phyloP scores from a whole-genome alignment of 2,888 invertebrate species.

The Sialis fuliginosa region DNA sequence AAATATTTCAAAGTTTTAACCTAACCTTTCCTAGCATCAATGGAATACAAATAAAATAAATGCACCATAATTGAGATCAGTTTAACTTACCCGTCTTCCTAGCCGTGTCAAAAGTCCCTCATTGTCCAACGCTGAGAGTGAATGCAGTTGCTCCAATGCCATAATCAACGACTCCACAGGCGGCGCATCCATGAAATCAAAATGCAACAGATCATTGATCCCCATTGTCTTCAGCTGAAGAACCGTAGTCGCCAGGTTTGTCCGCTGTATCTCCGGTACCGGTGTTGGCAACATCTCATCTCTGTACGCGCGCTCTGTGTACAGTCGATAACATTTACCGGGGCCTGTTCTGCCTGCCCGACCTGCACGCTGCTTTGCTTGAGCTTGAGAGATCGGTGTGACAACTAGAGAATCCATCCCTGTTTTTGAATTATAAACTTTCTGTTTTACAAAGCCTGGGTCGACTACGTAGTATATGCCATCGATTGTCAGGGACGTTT shows the following conservation, averaged over 20 bases:
- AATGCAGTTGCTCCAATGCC: conserved; percentile 93
- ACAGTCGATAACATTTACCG: conserved; percentile 90
- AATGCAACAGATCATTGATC: conserved; percentile 92
- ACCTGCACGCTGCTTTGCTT: conserved; percentile 94
- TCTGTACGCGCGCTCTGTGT: conserved; percentile 94
- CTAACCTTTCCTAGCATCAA: too few relatives aligned
- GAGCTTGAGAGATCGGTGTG: conserved; percentile 95
- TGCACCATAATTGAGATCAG: too few relatives aligned
- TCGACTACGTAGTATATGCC: conserved; percentile 99
- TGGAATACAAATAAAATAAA: too few relatives aligned
- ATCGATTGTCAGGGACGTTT: conserved; percentile 96
- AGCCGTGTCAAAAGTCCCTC: conserved; percentile 73
- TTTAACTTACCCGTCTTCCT: conserved; percentile 44
- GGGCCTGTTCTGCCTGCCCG: conserved; percentile 96
- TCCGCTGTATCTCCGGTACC: conserved; percentile 97
- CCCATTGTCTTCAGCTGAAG: conserved; percentile 98
- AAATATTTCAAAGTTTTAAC: not conserved
- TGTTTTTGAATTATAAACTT: conserved; percentile 92
- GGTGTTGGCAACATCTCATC: conserved; percentile 98
- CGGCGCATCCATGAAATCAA: conserved; percentile 99
- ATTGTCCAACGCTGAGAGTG: conserved; percentile 89
- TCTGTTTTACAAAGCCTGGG: conserved; percentile 99
- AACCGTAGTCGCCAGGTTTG: conserved; percentile 91
- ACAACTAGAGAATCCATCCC: conserved; percentile 99
- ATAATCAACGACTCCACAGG: conserved; percentile 95